Conservation (phyloP, 2,888 invertebrate genomes). For the Sarcophaga carnaria region DNA sequence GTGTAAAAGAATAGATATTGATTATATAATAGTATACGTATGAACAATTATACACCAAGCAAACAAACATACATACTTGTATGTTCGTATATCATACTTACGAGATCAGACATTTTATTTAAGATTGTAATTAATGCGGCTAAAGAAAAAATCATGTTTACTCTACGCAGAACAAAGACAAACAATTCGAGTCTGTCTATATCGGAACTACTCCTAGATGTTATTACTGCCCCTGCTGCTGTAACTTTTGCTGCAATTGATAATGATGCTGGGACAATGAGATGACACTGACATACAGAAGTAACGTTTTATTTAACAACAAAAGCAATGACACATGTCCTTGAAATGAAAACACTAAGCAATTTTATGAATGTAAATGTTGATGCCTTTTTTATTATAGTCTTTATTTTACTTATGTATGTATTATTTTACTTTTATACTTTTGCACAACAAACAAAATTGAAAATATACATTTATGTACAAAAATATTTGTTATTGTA, state of each 20-base stretch:
- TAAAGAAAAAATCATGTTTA: conserved; percentile 55
- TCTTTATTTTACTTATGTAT: background rate
- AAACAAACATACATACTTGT: background rate
- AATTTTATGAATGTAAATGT: conserved; percentile 55
- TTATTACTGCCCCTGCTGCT: conserved; percentile 10
- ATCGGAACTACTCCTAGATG: conserved; percentile 21
- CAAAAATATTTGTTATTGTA: background rate
- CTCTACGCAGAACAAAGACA: conserved; percentile 30
- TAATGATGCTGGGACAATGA: conserved; percentile 25
- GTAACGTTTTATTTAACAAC: conserved; percentile 44
- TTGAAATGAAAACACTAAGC: conserved; percentile 56
- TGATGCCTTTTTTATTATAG: conserved; percentile 1
- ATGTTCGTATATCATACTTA: conserved; percentile 50
- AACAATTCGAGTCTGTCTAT: conserved; percentile 7
- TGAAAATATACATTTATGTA: conserved; percentile 25
- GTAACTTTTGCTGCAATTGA: conserved; percentile 33
- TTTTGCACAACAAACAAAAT: conserved; percentile 13
- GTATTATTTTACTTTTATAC: conserved; percentile 21
- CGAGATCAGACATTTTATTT: conserved; percentile 63
- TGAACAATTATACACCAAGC: too few relatives aligned
- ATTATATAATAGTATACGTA: background rate
- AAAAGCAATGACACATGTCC: conserved; percentile 59
- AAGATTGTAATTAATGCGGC: conserved; percentile 46
- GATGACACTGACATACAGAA: conserved; percentile 62
- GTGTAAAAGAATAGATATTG: conserved; percentile 1